Evolutionary conservation across 2,888 invertebrate species (phyloP).

Genomic region (Ornithoptera priamus): DNA sequence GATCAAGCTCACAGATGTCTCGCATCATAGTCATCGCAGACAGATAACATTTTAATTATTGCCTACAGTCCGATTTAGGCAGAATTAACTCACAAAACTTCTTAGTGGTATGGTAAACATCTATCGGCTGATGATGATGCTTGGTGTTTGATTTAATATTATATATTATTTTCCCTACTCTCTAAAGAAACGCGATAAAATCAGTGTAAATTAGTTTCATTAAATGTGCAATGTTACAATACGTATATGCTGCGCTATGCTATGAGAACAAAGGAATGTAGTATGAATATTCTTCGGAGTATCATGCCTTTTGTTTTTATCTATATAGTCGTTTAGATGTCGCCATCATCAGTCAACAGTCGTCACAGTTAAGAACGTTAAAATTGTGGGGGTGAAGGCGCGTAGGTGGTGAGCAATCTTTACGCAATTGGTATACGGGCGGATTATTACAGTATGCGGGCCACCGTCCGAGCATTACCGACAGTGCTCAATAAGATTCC

Average conservation of each 20-base stretch:
- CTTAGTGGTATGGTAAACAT: too few species aligned
- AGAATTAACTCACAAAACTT: too few species aligned
- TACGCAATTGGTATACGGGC: slow-evolving; percentile 66
- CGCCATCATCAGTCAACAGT: slow-evolving; percentile 15
- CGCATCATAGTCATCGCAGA: too few species aligned
- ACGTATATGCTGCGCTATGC: not conserved
- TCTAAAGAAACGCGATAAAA: too few species aligned
- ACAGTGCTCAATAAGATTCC: slow-evolving; percentile 34
- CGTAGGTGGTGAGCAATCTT: slow-evolving; percentile 49
- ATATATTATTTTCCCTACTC: too few species aligned
- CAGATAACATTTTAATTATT: too few species aligned
- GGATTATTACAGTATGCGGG: slow-evolving; percentile 61
- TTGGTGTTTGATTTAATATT: too few species aligned
- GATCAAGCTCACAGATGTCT: too few species aligned
- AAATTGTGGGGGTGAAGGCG: slow-evolving; percentile 42
- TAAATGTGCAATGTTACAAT: too few species aligned
- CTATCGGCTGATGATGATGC: too few species aligned
- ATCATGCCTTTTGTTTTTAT: slow-evolving; percentile 7
- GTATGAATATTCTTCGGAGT: slow-evolving; percentile 14
- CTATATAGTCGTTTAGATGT: slow-evolving; percentile 5
- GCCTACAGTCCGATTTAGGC: too few species aligned
- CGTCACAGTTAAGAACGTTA: slow-evolving; percentile 23
- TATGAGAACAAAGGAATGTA: slow-evolving; percentile 32
- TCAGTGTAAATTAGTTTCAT: too few species aligned
- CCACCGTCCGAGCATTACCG: slow-evolving; percentile 37